Evolutionary conservation across 2,888 invertebrate genomes (phyloP).

Genomic region (Tricholauxania praeusta): DNA sequence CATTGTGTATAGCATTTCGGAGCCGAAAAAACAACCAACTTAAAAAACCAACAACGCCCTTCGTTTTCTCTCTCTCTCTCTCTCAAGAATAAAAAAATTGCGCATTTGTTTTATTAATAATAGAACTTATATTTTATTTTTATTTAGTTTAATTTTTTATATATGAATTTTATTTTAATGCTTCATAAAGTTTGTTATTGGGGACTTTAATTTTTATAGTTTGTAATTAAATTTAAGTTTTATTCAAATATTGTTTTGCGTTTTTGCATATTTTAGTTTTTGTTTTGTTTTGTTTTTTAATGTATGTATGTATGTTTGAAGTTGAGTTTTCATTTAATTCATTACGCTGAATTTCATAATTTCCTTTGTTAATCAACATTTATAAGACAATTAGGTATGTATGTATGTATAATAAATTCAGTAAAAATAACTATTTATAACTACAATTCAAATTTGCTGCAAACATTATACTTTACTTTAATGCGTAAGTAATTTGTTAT

Average conservation of each 20-base stretch:
- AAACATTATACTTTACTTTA: constrained; percentile 35
- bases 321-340: constrained; percentile 25
- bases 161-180: constrained; percentile 18
- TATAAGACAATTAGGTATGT: constrained; percentile 22
- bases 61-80: constrained; percentile 9
- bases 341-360: constrained; percentile 24
- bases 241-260: constrained; percentile 36
- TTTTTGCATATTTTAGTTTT: constrained; percentile 37
- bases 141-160: constrained; percentile 32
- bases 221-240: constrained; percentile 41
- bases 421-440: constrained; percentile 43
- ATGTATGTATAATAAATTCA: constrained; percentile 42
- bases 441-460: constrained; percentile 37
- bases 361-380: constrained; percentile 35
- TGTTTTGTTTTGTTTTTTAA: constrained; percentile 34
- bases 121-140: constrained; percentile 47
- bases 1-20: constrained; percentile 27
- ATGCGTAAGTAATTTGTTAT: neutral
- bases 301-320: constrained; percentile 10
- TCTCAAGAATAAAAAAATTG: constrained; percentile 33
- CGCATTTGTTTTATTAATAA: constrained; percentile 39
- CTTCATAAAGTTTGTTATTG: constrained; percentile 21
- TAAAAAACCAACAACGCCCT: no score
- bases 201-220: constrained; percentile 21
- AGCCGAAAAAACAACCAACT: constrained; percentile 6